Percentiles rank a stretch among this genome's conserved stretches.
phyloP scores from a whole-genome alignment of 2,113 vertebrate species.

The Oryzias woworae region DNA sequence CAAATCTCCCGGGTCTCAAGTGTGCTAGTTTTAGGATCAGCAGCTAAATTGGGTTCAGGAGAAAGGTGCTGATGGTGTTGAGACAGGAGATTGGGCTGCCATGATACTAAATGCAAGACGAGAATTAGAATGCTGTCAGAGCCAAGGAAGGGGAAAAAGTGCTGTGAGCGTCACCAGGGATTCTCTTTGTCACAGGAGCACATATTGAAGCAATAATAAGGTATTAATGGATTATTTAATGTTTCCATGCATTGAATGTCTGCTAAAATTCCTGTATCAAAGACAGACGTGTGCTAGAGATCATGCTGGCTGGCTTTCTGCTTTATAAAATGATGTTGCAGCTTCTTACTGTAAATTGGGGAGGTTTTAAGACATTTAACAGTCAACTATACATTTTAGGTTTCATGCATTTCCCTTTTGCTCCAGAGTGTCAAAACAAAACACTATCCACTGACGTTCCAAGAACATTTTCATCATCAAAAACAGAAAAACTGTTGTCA shows the following conservation, averaged over 20 bases:
- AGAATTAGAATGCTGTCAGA: slow-evolving; percentile 68
- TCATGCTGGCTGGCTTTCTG: background rate
- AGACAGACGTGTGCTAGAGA: slow-evolving; percentile 20
- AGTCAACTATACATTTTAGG: too few relatives aligned
- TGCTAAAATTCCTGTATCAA: slow-evolving; percentile 13
- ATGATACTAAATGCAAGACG: slow-evolving; percentile 58
- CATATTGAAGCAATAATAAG: slow-evolving; percentile 33
- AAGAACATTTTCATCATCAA: too few relatives aligned
- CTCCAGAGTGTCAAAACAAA: too few relatives aligned
- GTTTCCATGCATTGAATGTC: slow-evolving; percentile 19
- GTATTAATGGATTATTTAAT: slow-evolving; percentile 45
- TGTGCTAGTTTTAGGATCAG: slow-evolving; percentile 62
- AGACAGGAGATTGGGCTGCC: slow-evolving; percentile 54
- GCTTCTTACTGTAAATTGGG: background rate
- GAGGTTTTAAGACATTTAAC: too few relatives aligned
- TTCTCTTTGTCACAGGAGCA: slow-evolving; percentile 54
- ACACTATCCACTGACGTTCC: too few relatives aligned
- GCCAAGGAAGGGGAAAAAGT: slow-evolving; percentile 49
- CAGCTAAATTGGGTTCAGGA: slow-evolving; percentile 62
- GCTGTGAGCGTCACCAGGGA: slow-evolving; percentile 51
- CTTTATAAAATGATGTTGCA: slow-evolving; percentile 8
- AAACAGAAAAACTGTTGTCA: too few relatives aligned
- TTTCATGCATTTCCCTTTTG: too few relatives aligned
- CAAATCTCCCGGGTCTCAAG: slow-evolving; percentile 37
- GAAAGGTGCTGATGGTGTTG: slow-evolving; percentile 65